These are phyloP conservation scores for Stictocephala bisonia DNA, from an alignment of 2,888 invertebrate species.

Conservation along the genomic window DNA sequence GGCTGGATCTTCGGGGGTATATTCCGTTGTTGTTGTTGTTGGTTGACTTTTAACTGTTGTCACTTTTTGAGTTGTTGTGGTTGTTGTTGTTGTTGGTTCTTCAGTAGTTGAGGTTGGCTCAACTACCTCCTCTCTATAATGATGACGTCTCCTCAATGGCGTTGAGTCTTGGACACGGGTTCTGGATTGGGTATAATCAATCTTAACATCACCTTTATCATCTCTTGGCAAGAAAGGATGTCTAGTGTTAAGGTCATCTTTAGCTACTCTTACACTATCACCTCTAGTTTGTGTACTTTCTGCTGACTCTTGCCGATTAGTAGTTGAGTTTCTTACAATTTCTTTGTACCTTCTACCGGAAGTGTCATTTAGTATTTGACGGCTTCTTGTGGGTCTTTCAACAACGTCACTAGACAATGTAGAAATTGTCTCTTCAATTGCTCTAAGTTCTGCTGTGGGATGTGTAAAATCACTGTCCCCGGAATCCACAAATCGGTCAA, in stretches of 20 bases:
- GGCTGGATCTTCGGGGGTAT: conserved; percentile 20
- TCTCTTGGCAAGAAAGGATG: conserved; percentile 52
- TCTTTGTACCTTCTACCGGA: conserved; percentile 12
- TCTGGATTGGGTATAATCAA: conserved; percentile 26
- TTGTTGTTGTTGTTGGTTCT: conserved; percentile 23
- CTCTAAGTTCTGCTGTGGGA: conserved; percentile 9
- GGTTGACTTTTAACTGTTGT: conserved; percentile 5
- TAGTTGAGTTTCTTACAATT: not conserved
- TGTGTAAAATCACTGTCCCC: conserved; percentile 1
- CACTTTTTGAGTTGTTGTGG: conserved; percentile 13
- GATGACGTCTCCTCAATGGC: not conserved
- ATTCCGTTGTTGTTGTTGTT: conserved; percentile 22
- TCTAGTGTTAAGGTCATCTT: conserved; percentile 45
- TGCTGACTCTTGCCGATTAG: not conserved
- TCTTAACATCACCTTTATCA: conserved; percentile 17
- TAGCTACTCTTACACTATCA: not conserved
- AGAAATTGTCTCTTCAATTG: conserved; percentile 11
- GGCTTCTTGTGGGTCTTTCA: not conserved
- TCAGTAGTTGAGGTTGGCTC: conserved; percentile 12
- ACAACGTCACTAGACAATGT: not conserved
- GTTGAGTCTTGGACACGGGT: not conserved
- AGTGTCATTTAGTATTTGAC: not conserved
- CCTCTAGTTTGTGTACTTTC: not conserved
- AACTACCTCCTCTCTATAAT: not conserved
- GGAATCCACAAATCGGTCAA: not conserved